phyloP scores from a whole-genome alignment of 2,113 vertebrate genomes.

The Pollimyrus isidori region DNA sequence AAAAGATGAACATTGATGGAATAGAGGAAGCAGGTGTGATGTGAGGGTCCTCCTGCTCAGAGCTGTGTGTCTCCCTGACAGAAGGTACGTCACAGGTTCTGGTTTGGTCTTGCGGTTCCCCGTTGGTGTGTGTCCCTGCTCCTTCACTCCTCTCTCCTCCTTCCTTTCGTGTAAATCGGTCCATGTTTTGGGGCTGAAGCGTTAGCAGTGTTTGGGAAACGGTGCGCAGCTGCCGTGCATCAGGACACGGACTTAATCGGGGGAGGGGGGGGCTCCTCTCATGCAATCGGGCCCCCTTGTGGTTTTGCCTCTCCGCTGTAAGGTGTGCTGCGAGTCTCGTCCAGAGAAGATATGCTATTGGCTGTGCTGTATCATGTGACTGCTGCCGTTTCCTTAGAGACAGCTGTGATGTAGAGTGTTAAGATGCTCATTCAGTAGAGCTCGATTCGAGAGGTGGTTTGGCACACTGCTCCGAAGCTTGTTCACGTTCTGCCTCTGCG shows the following conservation, averaged over 20 bases:
- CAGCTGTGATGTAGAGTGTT: conserved; percentile 31
- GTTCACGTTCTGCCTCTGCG: background rate
- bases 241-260: background rate
- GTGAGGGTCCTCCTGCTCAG: background rate
- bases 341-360: conserved; percentile 34
- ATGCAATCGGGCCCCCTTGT: background rate
- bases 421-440: conserved; percentile 39
- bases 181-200: background rate
- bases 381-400: conserved; percentile 55
- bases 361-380: conserved; percentile 40
- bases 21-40: background rate
- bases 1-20: background rate
- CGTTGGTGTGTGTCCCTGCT: background rate
- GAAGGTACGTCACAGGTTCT: background rate
- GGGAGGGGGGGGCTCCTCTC: background rate
- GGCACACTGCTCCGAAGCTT: conserved; percentile 22
- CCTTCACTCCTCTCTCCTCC: background rate
- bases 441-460: conserved; percentile 33
- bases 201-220: background rate
- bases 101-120: background rate
- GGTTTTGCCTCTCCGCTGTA: background rate
- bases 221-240: background rate
- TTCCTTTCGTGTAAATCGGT: background rate
- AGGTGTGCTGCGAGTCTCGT: conserved; percentile 13
- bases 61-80: background rate